A percentile compares a stretch with the other conserved stretches of the same genome.
Conservation (phyloP, 2,888 invertebrate species). For the Cantharis lateralis region DNA sequence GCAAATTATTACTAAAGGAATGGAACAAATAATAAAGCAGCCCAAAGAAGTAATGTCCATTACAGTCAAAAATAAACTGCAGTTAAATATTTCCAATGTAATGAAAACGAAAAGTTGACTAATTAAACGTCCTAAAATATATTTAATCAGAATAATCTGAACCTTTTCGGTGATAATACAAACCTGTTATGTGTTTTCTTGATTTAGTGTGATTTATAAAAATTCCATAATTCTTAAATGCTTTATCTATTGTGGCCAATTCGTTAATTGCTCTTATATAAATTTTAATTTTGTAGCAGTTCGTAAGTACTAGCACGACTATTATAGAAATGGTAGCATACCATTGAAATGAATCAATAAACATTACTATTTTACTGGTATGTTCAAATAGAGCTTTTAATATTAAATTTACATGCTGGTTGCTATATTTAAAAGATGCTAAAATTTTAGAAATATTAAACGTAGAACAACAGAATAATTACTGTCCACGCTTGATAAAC, state of each 20-base stretch:
- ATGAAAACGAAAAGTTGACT: conserved; percentile 9
- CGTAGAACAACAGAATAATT: neutral
- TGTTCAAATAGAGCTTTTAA: neutral
- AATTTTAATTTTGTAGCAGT: conserved; percentile 20
- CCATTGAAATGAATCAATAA: conserved; percentile 30
- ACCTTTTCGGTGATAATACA: neutral
- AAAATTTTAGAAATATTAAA: neutral
- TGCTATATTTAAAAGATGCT: conserved; percentile 27
- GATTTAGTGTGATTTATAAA: conserved; percentile 17
- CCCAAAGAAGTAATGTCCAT: conserved; percentile 23
- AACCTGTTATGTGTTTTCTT: conserved; percentile 20
- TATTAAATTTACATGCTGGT: neutral
- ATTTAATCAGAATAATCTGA: neutral
- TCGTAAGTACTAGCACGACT: conserved; percentile 14
- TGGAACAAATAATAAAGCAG: conserved; percentile 30
- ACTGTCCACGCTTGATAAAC: neutral
- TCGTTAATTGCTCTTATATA: conserved; percentile 17
- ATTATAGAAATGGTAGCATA: conserved; percentile 25
- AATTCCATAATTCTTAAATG: conserved; percentile 3
- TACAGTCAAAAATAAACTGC: conserved; percentile 29
- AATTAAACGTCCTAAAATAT: conserved; percentile 10
- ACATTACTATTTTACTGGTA: conserved; percentile 21
- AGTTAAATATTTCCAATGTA: conserved; percentile 30
- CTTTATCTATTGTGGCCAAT: conserved; percentile 16
- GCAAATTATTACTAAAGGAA: conserved; percentile 27